Conservation (phyloP, 2,797 vertebrate genomes). For the Fistularia tabacaria region DNA sequence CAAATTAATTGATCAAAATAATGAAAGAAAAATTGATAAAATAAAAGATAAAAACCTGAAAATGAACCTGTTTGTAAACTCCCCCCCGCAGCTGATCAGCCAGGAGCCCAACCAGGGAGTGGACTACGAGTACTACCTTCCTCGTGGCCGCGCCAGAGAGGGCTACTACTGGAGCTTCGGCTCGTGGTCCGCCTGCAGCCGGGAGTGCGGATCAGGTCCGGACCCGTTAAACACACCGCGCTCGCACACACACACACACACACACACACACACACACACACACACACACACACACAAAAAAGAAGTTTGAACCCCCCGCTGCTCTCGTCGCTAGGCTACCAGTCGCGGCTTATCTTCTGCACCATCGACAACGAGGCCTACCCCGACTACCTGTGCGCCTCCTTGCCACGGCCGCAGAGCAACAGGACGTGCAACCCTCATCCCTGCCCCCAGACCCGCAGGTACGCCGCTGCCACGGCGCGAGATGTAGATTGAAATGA, state of each 20-base stretch:
- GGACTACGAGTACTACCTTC: slow-evolving; percentile 87
- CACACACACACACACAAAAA: too few species aligned
- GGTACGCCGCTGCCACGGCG: slow-evolving; percentile 72
- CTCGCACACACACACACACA: too few species aligned
- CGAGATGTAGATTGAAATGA: too few species aligned
- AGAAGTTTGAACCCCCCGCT: neutral
- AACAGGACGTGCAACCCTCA: slow-evolving; percentile 87
- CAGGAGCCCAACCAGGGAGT: slow-evolving; percentile 89
- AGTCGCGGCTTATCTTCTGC: slow-evolving; percentile 88
- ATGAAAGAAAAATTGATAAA: neutral
- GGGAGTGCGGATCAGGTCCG: slow-evolving; percentile 87
- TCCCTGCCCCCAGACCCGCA: slow-evolving; percentile 82
- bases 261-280: too few species aligned
- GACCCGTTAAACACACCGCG: neutral
- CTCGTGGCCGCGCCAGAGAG: slow-evolving; percentile 54
- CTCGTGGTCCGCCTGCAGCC: slow-evolving; percentile 90
- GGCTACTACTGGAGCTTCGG: slow-evolving; percentile 89
- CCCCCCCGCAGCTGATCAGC: slow-evolving; percentile 82
- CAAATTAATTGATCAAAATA: too few species aligned
- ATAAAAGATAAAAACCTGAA: too few species aligned
- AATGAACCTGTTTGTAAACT: neutral
- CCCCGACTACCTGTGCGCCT: slow-evolving; percentile 84
- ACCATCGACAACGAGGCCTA: slow-evolving; percentile 87
- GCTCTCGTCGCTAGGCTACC: slow-evolving; percentile 79
- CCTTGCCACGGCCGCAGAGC: slow-evolving; percentile 74